Conservation (phyloP, 2,797 vertebrate genomes). For the Gymnothorax javanicus region DNA sequence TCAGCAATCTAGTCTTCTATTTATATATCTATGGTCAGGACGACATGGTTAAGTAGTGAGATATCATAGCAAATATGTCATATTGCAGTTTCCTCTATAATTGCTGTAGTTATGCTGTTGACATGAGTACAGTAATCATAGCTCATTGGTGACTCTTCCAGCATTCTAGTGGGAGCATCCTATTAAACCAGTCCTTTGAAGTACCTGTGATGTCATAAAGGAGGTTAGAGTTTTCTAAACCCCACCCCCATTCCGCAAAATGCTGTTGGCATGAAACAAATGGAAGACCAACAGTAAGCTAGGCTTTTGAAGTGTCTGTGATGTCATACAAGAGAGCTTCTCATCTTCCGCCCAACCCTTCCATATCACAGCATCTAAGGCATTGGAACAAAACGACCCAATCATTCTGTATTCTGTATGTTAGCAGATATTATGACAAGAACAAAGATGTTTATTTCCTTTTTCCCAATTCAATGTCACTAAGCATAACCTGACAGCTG, state of each 20-base stretch:
- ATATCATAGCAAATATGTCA: neutral
- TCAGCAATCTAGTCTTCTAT: too few species aligned
- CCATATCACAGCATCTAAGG: neutral
- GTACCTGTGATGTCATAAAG: neutral
- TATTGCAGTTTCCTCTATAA: neutral
- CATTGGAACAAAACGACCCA: neutral
- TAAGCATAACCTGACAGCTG: neutral
- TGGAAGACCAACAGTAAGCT: neutral
- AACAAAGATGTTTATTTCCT: neutral
- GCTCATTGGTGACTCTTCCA: neutral
- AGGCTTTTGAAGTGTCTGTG: neutral
- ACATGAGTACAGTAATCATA: neutral
- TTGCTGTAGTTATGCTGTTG: neutral
- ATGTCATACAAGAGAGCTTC: neutral
- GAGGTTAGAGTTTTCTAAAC: neutral
- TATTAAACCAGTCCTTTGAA: slow-evolving; percentile 8
- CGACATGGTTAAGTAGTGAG: neutral
- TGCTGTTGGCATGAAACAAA: neutral
- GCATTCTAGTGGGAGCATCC: neutral
- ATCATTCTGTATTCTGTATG: neutral
- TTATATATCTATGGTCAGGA: too few species aligned
- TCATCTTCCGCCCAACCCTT: neutral
- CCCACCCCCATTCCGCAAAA: neutral
- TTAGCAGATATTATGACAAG: neutral
- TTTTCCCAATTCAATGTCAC: neutral